Percentiles rank a stretch among this genome's conserved stretches.
phyloP scores from a whole-genome alignment of 1,140 invertebrate species.

The Brachystomella parvula region DNA sequence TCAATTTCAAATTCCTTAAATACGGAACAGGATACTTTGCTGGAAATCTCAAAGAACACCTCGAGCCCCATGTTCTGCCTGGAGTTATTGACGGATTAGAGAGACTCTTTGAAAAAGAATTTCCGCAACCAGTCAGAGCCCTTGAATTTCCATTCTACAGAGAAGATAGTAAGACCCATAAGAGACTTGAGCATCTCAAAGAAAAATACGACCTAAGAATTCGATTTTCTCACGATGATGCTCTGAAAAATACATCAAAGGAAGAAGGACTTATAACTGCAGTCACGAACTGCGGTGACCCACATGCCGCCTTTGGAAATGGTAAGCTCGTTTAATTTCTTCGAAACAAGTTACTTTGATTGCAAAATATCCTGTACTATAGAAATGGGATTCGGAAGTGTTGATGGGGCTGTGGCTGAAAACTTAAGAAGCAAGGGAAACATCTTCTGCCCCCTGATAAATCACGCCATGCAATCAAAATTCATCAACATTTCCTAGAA shows the following conservation, averaged over 20 bases:
- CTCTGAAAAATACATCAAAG: conserved; percentile 12
- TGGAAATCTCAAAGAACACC: conserved; percentile 2
- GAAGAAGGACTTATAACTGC: conserved; percentile 9
- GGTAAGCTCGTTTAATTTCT: too few species aligned
- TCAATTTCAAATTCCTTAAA: conserved; percentile 26
- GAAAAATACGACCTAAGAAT: background rate
- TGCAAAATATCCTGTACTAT: too few species aligned
- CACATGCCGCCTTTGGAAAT: conserved; percentile 21
- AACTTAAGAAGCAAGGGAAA: conserved; percentile 20
- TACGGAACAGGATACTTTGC: conserved; percentile 28
- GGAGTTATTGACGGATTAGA: conserved; percentile 23
- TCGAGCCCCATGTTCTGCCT: conserved; percentile 1
- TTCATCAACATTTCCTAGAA: background rate
- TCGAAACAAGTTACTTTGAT: too few species aligned
- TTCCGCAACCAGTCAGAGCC: conserved; percentile 7
- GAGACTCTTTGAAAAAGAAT: background rate
- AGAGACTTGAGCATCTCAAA: conserved; percentile 10
- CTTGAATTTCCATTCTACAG: conserved; percentile 26
- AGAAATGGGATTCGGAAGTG: conserved; percentile 17
- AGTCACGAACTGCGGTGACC: conserved; percentile 26
- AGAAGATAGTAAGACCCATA: background rate
- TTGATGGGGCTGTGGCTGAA: conserved; percentile 20
- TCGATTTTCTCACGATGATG: conserved; percentile 15
- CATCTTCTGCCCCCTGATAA: conserved; percentile 22
- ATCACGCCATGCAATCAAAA: background rate